Evolutionary conservation across 1,140 invertebrate species (phyloP).

Genomic region (Drosophila burlai): DNA sequence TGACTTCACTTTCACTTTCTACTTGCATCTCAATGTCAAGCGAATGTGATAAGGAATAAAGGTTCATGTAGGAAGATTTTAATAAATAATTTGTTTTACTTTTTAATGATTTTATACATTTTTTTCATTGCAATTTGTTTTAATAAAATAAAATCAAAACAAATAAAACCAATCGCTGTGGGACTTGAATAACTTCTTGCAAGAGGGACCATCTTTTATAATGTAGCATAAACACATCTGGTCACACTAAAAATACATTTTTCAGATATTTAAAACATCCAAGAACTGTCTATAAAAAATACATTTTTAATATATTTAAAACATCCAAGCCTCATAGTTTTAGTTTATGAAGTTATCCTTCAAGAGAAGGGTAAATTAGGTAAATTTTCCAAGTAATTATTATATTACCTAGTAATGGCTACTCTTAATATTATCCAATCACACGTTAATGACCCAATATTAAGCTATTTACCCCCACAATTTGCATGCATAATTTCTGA

Average conservation of each 20-base stretch:
- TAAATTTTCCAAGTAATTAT: not conserved
- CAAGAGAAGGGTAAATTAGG: accelerated
- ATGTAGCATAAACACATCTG: not conserved
- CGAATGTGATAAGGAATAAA: not conserved
- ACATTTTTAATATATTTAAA: not conserved
- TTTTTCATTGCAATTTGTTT: not conserved
- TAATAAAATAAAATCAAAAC: not conserved
- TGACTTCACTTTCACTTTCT: not conserved
- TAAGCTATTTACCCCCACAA: constrained; percentile 8
- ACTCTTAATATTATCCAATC: not conserved
- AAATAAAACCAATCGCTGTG: not conserved
- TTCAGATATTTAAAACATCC: not conserved
- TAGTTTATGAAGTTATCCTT: not conserved
- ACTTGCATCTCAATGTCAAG: constrained; percentile 2
- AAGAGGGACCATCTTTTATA: not conserved
- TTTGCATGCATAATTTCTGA: constrained; percentile 48
- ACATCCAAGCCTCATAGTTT: not conserved
- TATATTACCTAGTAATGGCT: not conserved
- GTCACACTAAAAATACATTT: not conserved
- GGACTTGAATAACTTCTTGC: not conserved
- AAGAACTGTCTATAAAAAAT: not conserved
- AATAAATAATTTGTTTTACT: not conserved
- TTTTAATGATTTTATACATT: not conserved
- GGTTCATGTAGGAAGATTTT: not conserved
- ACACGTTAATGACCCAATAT: constrained; percentile 11